phyloP scores from a whole-genome alignment of 1,140 invertebrate species.

The Cheumatopsyche charites region DNA sequence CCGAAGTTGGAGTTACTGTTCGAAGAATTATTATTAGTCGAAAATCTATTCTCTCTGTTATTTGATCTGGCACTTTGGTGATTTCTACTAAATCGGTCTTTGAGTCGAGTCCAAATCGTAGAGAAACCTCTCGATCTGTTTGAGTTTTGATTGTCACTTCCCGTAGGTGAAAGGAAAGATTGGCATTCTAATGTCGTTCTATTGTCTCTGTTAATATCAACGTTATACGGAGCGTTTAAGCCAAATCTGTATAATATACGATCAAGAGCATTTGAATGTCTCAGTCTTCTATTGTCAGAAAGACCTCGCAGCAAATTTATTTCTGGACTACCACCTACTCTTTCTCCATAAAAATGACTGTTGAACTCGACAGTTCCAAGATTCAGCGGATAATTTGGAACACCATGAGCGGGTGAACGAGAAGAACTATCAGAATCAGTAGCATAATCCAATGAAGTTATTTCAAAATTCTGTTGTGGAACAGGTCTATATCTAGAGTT shows the following conservation, averaged over 20 bases:
- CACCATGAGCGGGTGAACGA: slow-evolving; percentile 27
- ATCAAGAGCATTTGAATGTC: slow-evolving; percentile 44
- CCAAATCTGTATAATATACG: slow-evolving; percentile 46
- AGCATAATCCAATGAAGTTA: slow-evolving; percentile 29
- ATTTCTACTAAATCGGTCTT: slow-evolving; percentile 38
- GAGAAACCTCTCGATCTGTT: slow-evolving; percentile 33
- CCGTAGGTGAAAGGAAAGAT: slow-evolving; percentile 23
- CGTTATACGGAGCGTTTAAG: slow-evolving; percentile 45
- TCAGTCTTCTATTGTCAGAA: slow-evolving; percentile 19
- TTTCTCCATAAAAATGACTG: slow-evolving; percentile 32
- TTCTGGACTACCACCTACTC: slow-evolving; percentile 30
- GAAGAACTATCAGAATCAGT: slow-evolving; percentile 45
- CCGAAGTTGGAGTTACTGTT: not conserved
- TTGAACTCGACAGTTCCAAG: slow-evolving; percentile 32
- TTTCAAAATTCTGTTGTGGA: slow-evolving; percentile 33
- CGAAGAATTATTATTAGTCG: not conserved
- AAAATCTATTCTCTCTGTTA: not conserved
- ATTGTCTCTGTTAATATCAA: slow-evolving; percentile 33
- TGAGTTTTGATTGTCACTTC: slow-evolving; percentile 12
- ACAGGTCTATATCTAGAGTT: slow-evolving; percentile 44
- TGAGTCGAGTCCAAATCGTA: slow-evolving; percentile 37
- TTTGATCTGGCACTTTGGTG: slow-evolving; percentile 8
- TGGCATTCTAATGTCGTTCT: slow-evolving; percentile 16
- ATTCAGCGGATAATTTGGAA: slow-evolving; percentile 14
- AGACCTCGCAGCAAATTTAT: slow-evolving; percentile 8